Evolutionary conservation across 92 coral and sea anemone genomes (phyloP).

Genomic region (Pocillopora meandrina): DNA sequence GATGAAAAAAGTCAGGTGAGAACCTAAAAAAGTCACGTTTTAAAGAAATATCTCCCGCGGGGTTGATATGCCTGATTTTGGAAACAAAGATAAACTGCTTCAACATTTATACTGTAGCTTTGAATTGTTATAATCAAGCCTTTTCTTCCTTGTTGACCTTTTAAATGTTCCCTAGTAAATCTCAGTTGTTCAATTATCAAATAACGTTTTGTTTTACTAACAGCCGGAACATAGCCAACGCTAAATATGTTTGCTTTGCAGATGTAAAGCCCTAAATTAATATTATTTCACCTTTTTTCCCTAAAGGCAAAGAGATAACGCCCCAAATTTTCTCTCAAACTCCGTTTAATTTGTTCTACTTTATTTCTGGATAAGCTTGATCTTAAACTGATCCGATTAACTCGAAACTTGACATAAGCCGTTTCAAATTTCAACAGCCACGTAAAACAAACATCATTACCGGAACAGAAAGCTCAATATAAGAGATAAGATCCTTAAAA

Average conservation of each 20-base stretch:
- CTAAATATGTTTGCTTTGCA: conserved; percentile 3
- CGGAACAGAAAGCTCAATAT: neutral
- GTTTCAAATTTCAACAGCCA: neutral
- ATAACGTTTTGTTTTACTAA: conserved; percentile 8
- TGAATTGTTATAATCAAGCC: no score
- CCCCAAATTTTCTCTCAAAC: no score
- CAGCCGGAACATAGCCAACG: neutral
- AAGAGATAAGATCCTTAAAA: neutral
- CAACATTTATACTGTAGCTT: no score
- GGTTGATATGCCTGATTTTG: no score
- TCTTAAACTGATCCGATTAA: no score
- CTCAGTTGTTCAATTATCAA: neutral
- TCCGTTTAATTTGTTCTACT: no score
- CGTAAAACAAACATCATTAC: neutral
- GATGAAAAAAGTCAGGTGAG: no score
- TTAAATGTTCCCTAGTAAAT: neutral
- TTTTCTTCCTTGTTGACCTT: neutral
- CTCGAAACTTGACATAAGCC: no score
- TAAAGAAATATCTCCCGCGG: no score
- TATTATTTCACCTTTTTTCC: neutral
- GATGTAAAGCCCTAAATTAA: neutral
- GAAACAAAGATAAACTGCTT: no score
- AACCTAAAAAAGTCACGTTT: no score
- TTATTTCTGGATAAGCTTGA: neutral
- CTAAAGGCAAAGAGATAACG: neutral